These are phyloP conservation scores for Sericinus montela DNA, from an alignment of 2,888 invertebrate species.

Conservation along the genomic window DNA sequence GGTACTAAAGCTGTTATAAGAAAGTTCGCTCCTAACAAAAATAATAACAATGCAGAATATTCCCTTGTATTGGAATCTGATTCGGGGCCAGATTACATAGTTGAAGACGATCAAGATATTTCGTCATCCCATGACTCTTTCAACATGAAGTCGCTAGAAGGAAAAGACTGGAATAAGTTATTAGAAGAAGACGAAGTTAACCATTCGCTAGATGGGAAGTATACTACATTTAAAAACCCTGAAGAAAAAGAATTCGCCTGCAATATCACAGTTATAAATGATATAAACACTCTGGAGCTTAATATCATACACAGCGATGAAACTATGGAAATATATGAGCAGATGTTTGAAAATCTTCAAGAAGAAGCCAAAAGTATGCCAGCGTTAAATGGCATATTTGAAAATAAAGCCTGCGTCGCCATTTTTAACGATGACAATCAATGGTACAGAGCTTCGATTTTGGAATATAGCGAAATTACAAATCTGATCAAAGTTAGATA, in stretches of 20 bases:
- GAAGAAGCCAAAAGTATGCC: slow-evolving; percentile 54
- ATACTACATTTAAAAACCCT: slow-evolving; percentile 37
- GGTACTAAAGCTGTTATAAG: slow-evolving; percentile 46
- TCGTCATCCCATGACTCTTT: slow-evolving; percentile 35
- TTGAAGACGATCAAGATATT: slow-evolving; percentile 38
- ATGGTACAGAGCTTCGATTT: slow-evolving; percentile 87
- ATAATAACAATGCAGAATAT: slow-evolving; percentile 19
- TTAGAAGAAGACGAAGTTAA: slow-evolving; percentile 43
- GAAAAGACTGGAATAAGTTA: slow-evolving; percentile 51
- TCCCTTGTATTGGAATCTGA: slow-evolving; percentile 33
- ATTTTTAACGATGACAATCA: slow-evolving; percentile 78
- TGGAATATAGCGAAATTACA: slow-evolving; percentile 61
- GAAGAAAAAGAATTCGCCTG: slow-evolving; percentile 44
- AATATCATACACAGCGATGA: slow-evolving; percentile 56
- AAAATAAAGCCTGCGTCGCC: slow-evolving; percentile 81
- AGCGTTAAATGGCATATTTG: slow-evolving; percentile 57
- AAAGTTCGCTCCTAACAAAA: slow-evolving; percentile 35
- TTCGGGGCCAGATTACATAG: slow-evolving; percentile 54
- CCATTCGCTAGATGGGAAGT: slow-evolving; percentile 28
- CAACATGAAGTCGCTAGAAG: slow-evolving; percentile 34
- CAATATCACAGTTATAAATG: slow-evolving; percentile 51
- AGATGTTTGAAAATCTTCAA: slow-evolving; percentile 73
- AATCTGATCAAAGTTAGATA: slow-evolving; percentile 81
- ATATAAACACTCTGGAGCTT: slow-evolving; percentile 47
- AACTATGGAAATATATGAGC: slow-evolving; percentile 57